Evolutionary conservation across 2,888 invertebrate species (phyloP), one percentile per base, ranked within the genome.

Genomic region (Callinectes sapidus): DNA sequence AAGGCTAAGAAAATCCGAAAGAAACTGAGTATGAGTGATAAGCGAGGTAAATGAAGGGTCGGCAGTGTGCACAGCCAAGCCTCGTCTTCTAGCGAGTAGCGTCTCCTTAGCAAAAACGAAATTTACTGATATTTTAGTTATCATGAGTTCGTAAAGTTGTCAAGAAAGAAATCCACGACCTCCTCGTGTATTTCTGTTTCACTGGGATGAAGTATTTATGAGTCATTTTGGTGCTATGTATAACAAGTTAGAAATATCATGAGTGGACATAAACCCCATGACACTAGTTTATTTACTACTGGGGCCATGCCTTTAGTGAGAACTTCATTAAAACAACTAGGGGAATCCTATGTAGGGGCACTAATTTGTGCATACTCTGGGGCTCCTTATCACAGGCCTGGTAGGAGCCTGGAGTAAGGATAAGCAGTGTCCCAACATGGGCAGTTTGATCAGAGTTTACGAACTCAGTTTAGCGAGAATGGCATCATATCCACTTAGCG

Each of bases 1-100:
- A 97, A 96, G 95, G 96, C 96, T 94, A 96, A 96, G 96, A 96
- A 96, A 95, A 71, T 91, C 89, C 86, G 91, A 91, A 93, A 91
- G 93, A 93, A 90, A 93, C 93, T 94, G 91, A 92, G 89, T 91
- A 90, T 93, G 91, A 91, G 93, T 66, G 94, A 94, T 91, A 94
- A 91, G 93, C 91, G 94, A 94, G 94, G 94, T 94, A 94, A 94
- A 71, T 71, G 77, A 71, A 42, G 71, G 85, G 81, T 85, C 85
- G 42, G 85, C 85, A 89, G 89, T 86, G 89, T 89, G 92, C 89
- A 92, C 89, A 85, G 61, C 77, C 81, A 89, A 87, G 92, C 87
- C 92, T 90, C 92, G 77, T 92, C 90, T 89, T 81, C 92, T 92
- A 92, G 92, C 90, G 90, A 90, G 92, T 92, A 92, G 92, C 92